Base-by-base conservation (phyloP, 2,888 invertebrate species). In the Patella caerulea region DNA sequence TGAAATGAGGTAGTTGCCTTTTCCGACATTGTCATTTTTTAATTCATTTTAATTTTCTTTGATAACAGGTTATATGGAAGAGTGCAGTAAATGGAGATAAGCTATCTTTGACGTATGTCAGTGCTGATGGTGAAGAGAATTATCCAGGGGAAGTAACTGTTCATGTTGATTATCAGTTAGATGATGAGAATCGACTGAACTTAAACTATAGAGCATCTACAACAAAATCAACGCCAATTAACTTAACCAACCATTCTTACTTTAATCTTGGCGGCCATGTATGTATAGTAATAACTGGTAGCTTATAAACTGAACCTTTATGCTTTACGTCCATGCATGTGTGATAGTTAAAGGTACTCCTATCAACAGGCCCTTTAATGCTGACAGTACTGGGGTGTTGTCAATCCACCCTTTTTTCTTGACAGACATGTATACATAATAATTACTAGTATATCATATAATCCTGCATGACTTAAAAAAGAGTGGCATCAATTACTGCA, bases 41-140 rank as follows among this genome's bases (percentile, higher is more conserved):
- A 45, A 9, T 45, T 45, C 1, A 45, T 45, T 9, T 45, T 7
- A 45, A 45, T 45, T 45, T 45, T 45, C 45, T 45, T 45, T 45
- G 7, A 70, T 59, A 79, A 34, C 74, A 89, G 88, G 83, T 79
- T 19, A 34, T 78, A 76, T 52, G 85, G 83, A 53, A 79, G 82
- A 76, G 80, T 89, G 54, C 77, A 84, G 59, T 84, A 89, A 73
- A 90, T 90, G 54, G 72, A 81, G n/a, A 81, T 89, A 9, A 82
- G 77, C 24, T 94, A 97, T 69, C 95, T 95, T 88, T 96, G 96
- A 2, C 95, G 96, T 90, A 93, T 94, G 81, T 29, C 19, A 12
- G 17, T 83, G 55, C 79, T 79, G 17, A 79, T 78, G 54, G 75
- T 79, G 55, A 79, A 77, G 17, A 81, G 77, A 70, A 81, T 81